These are phyloP conservation scores for Lophotriccus pileatus DNA, from an alignment of 2,797 vertebrate species.

Conservation along the genomic window DNA sequence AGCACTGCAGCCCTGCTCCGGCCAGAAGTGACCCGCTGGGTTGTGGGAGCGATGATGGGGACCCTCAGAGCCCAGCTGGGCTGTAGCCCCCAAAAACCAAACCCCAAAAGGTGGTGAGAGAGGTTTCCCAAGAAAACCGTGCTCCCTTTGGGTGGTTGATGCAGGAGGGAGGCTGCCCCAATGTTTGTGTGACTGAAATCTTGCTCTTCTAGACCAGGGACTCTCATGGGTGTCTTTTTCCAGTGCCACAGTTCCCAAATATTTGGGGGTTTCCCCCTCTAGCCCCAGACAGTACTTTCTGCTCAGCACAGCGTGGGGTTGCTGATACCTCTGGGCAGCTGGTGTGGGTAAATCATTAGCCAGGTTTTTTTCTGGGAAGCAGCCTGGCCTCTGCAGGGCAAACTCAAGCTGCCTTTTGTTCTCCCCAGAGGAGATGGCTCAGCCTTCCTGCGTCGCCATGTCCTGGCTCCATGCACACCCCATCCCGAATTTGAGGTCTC, in stretches of 20 bases:
- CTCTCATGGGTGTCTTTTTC: no score
- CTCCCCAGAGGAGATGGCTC: neutral
- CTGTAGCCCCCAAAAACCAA: neutral
- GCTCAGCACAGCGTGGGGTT: accelerated
- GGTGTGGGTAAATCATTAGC: neutral
- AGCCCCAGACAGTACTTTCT: neutral
- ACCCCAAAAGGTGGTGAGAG: neutral
- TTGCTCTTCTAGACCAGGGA: neutral
- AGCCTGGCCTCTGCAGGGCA: neutral
- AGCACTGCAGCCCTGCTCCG: accelerated
- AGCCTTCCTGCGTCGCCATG: neutral
- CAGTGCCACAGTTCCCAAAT: neutral
- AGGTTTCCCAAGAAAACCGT: neutral
- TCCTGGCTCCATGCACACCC: accelerated
- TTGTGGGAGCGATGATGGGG: neutral
- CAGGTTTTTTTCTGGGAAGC: neutral
- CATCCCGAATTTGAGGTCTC: neutral
- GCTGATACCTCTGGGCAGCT: neutral
- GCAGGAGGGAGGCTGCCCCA: neutral
- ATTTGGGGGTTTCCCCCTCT: neutral
- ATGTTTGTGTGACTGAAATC: accelerated
- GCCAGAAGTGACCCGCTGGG: neutral
- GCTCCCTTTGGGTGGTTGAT: neutral
- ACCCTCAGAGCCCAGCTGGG: neutral
- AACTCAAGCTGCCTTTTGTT: neutral